Evolutionary conservation across 1,140 invertebrate species (phyloP).

Genomic region (Dinoponera quadriceps): DNA sequence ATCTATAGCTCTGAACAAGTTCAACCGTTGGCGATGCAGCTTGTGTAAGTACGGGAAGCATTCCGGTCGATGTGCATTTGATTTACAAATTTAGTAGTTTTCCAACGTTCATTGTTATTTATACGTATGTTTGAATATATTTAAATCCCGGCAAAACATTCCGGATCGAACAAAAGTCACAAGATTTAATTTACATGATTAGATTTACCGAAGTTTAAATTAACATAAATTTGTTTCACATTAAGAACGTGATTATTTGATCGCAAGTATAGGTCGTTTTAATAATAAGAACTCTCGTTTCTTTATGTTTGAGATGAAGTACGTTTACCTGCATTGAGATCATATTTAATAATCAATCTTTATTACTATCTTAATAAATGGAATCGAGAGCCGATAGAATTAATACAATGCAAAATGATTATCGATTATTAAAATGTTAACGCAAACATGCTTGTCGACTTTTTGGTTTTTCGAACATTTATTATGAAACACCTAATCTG

Average conservation of each 20-base stretch:
- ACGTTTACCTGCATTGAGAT: not conserved
- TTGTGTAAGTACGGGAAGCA: slow-evolving; percentile 25
- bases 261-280: not conserved
- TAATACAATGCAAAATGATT: not conserved
- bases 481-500: slow-evolving; percentile 50
- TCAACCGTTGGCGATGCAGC: slow-evolving; percentile 46
- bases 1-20: slow-evolving; percentile 20
- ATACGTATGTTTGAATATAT: slow-evolving; percentile 19
- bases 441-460: slow-evolving; percentile 6
- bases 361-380: not conserved
- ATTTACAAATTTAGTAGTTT: slow-evolving; percentile 56
- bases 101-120: slow-evolving; percentile 36
- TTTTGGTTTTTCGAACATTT: slow-evolving; percentile 22
- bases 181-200: slow-evolving; percentile 6
- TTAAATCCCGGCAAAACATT: slow-evolving; percentile 44
- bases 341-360: not conserved
- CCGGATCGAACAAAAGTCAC: slow-evolving; percentile 1
- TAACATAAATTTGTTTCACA: not conserved
- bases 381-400: not conserved
- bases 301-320: not conserved
- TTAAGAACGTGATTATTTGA: not conserved
- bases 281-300: not conserved
- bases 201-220: too few relatives aligned
- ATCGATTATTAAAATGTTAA: slow-evolving; percentile 10
- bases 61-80: slow-evolving; percentile 46